Conservation (phyloP, 2,888 invertebrate species). For the Therioaphis trifolii region DNA sequence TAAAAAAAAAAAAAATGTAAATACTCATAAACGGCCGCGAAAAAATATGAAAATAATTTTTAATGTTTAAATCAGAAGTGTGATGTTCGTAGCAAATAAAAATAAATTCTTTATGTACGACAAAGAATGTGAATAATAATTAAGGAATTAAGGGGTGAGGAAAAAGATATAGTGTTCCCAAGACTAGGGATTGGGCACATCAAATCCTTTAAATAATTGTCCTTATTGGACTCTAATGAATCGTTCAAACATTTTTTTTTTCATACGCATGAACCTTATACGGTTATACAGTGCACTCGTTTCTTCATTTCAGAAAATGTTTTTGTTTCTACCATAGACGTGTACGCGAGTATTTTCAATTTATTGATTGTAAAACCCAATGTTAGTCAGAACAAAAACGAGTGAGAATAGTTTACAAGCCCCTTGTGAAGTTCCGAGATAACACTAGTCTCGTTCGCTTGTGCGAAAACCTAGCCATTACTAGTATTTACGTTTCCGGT, state of each 20-base stretch:
- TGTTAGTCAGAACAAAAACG: neutral
- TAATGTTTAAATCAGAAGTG: neutral
- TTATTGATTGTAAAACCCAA: neutral
- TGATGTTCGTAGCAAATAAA: neutral
- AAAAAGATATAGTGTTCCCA: neutral
- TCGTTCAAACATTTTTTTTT: neutral
- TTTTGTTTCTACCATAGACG: neutral
- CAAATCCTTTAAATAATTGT: too few species aligned
- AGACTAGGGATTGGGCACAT: neutral
- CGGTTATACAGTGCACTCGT: neutral
- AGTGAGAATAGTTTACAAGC: neutral
- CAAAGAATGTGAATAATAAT: neutral
- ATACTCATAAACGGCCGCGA: neutral
- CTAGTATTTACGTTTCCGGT: neutral
- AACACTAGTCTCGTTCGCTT: neutral
- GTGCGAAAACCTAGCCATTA: neutral
- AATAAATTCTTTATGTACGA: neutral
- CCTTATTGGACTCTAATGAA: neutral
- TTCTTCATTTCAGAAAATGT: neutral
- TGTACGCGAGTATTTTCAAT: neutral
- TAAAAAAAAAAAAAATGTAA: neutral
- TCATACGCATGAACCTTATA: too few species aligned
- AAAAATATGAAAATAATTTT: constrained; percentile 12
- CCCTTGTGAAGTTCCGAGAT: neutral
- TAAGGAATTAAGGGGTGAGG: too few species aligned